These are phyloP conservation scores for Caenorhabditis sinica DNA, from an alignment of 2,888 invertebrate species.

Conservation along the genomic window DNA sequence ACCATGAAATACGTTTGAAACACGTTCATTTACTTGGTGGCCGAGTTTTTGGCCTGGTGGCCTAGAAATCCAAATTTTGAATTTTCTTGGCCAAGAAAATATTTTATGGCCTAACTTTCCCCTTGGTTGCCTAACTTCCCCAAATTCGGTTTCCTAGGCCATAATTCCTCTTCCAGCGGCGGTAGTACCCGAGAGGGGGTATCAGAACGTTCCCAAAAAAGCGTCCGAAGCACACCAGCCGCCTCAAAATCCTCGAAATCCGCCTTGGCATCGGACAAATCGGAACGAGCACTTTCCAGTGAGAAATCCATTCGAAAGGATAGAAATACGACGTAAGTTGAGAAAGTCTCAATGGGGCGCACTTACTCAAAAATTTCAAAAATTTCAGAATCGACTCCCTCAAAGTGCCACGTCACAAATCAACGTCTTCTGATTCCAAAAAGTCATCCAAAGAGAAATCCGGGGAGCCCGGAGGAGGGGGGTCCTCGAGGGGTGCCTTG, in stretches of 20 bases:
- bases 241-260: conserved; percentile 6
- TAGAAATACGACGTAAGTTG: conserved; percentile 19
- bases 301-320: conserved; percentile 12
- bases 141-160: no score
- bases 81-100: no score
- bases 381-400: conserved; percentile 32
- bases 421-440: background rate
- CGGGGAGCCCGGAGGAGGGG: background rate
- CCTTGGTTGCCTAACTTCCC: no score
- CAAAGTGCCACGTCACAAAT: conserved; percentile 42
- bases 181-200: background rate
- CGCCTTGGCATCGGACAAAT: conserved; percentile 4
- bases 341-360: background rate
- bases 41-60: no score
- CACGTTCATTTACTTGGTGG: no score
- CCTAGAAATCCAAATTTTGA: no score
- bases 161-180: conserved; percentile 6
- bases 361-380: background rate
- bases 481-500: background rate
- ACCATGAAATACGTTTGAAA: no score
- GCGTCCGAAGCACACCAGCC: background rate
- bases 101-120: no score
- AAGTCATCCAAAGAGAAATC: conserved; percentile 18
- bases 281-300: conserved; percentile 9
- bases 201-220: background rate